Evolutionary conservation across 2,113 vertebrate species (phyloP), one percentile per base, ranked within the genome.

Genomic region (Mustela lutreola): DNA sequence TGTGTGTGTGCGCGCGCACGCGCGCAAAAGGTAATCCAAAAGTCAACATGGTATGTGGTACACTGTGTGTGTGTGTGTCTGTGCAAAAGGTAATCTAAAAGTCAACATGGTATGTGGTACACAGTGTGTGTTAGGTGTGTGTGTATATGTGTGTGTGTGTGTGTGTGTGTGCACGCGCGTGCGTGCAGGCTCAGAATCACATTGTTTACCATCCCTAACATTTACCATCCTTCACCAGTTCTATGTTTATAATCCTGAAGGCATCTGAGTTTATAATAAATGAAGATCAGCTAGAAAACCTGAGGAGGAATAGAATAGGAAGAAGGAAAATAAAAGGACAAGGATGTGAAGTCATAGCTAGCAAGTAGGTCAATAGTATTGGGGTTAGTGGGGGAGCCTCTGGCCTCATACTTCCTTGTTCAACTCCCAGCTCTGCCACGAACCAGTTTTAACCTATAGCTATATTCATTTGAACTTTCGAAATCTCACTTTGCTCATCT

Each of bases 401-500:
- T 58, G 63, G 63, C 65, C 15, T 89, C 84, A 8, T 63, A 60
- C 18, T 84, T 19, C 26, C 42, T 60, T 56, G 33, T 22, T 94
- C 83, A 82, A 12, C 11, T 36, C 22, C 31, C 53, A 76, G 63
- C 19, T 88, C 75, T 85, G 80, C 45, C 76, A 96, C 15, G 79
- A 58, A 58, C 26, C 31, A 31, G 42, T 89, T 85, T 92, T 95
- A 79, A 90, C n/a, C 78, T 96, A 42, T 21, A 90, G 19, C 84
- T 65, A 21, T 53, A 78, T 78, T 90, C 53, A 88, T 73, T 65
- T 78, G 82, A 94, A 80, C 58, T 90, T 96, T 67, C 36, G 39
- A 84, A 75, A 92, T 92, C 87, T 96, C 83, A 75, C 16, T 89
- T 97, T 93, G 79, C 53, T 96, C 28, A 65, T 97, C 88, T 95